Conservation (phyloP, 2,797 vertebrate genomes). For the Vultur gryphus region DNA sequence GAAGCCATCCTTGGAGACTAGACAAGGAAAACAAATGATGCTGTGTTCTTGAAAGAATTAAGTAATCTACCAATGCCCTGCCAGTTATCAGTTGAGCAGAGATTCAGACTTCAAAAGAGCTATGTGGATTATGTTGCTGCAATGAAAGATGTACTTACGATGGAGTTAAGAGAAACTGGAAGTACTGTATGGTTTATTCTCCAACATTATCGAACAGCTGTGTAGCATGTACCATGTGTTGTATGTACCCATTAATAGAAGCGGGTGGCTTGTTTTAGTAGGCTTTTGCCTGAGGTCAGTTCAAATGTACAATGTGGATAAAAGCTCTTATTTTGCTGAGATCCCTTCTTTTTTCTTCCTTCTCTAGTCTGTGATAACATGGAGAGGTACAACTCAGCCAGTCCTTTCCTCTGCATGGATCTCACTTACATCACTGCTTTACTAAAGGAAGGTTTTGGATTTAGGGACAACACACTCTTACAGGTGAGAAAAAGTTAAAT, state of each 20-base stretch:
- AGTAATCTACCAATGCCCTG: background rate
- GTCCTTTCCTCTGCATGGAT: slow-evolving; percentile 98
- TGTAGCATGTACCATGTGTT: background rate
- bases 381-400: slow-evolving; percentile 88
- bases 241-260: background rate
- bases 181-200: background rate
- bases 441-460: slow-evolving; percentile 96
- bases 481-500: slow-evolving; percentile 78
- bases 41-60: background rate
- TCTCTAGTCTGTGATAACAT: slow-evolving; percentile 91
- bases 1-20: background rate
- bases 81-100: background rate
- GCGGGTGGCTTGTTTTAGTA: background rate
- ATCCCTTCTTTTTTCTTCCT: background rate
- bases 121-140: background rate
- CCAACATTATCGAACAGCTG: background rate
- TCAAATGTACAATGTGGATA: background rate
- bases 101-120: background rate
- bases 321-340: background rate
- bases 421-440: slow-evolving; percentile 95
- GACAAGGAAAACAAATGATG: background rate
- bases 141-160: background rate
- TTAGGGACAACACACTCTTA: slow-evolving; percentile 88
- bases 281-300: background rate
- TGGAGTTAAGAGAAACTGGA: background rate